Percentiles rank a stretch among this genome's conserved stretches.
These are phyloP conservation scores for Ctenoplectra terminalis DNA, from an alignment of 1,140 invertebrate genomes.

Conservation along the genomic window DNA sequence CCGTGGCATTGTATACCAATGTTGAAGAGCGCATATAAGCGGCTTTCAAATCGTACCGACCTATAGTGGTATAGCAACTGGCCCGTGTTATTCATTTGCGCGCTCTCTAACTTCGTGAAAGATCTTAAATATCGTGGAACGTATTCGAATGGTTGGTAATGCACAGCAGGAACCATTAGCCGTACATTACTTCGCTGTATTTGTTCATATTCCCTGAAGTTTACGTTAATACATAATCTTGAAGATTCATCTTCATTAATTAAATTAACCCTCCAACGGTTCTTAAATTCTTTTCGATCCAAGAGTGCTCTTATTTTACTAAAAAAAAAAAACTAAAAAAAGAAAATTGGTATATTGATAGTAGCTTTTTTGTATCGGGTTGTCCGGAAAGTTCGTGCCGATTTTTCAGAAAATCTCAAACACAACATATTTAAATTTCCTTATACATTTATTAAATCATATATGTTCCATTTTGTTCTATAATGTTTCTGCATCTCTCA, in stretches of 20 bases:
- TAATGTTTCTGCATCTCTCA: too few relatives aligned
- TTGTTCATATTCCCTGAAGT: not conserved
- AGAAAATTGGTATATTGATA: too few relatives aligned
- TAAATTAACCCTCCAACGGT: too few relatives aligned
- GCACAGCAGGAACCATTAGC: not conserved
- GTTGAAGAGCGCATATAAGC: conserved; percentile 66
- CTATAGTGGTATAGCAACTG: conserved; percentile 59
- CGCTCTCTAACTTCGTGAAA: conserved; percentile 47
- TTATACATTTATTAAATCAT: too few relatives aligned
- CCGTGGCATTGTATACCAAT: conserved; percentile 64
- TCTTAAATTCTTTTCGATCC: too few relatives aligned
- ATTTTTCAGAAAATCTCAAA: too few relatives aligned
- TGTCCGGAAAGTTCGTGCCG: too few relatives aligned
- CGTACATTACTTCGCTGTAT: conserved; percentile 1
- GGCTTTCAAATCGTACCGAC: conserved; percentile 62
- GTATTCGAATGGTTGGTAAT: conserved; percentile 1
- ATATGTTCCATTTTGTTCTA: too few relatives aligned
- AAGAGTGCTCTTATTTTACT: too few relatives aligned
- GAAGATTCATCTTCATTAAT: not conserved
- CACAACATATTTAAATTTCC: too few relatives aligned
- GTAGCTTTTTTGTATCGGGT: too few relatives aligned
- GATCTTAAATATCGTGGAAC: conserved; percentile 61
- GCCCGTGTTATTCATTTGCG: conserved; percentile 50
- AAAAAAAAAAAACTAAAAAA: too few relatives aligned
- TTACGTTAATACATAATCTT: not conserved